Evolutionary conservation across 37 sponge, comb jelly and placozoan species (phyloP), one percentile per base, ranked within the genome.

Genomic region (Oopsacas minuta): DNA sequence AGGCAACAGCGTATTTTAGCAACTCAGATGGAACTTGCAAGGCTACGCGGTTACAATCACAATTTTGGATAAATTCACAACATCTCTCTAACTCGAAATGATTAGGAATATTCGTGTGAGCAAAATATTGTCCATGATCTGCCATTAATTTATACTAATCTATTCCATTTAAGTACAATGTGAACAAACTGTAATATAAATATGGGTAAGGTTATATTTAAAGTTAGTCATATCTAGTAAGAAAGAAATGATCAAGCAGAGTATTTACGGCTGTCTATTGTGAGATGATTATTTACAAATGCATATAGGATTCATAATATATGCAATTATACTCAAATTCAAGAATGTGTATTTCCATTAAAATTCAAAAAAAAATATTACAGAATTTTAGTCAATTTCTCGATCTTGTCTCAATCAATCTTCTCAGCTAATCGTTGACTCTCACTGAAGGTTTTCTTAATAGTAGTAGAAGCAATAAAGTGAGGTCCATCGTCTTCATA

Each of bases 381-480:
- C n/a, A n/a, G n/a, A n/a, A n/a, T n/a, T n/a, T n/a, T n/a, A 42
- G 15, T 42, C 8, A 42, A 42, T 17, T 42, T 42, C 49, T 42
- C 49, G 49, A 42, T 15, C 15, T 15, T 42, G 12, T 17, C 5
- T n/a, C 28, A 61, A 61, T 61, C 75, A 3, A 61, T 61, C 75
- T 61, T 61, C 22, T 61, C 75, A 61, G 75, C 75, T 3, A 61
- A 25, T 7, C 75, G 75, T 61, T 61, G 75, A n/a, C 75, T 61
- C 75, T 61, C 75, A 20, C 5, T 61, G 30, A 61, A 61, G 28
- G 75, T 61, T 34, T 61, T 61, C 22, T 5, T 61, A 20, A n/a
- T n/a, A 3, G 75, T 25, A 12, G 30, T n/a, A 61, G 28, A 25
- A 61, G 75, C 5, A 25, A 12, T 10, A 34, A 61, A 10, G 32